phyloP scores from a whole-genome alignment of 2,113 vertebrate genomes.

The Chiloscyllium plagiosum region DNA sequence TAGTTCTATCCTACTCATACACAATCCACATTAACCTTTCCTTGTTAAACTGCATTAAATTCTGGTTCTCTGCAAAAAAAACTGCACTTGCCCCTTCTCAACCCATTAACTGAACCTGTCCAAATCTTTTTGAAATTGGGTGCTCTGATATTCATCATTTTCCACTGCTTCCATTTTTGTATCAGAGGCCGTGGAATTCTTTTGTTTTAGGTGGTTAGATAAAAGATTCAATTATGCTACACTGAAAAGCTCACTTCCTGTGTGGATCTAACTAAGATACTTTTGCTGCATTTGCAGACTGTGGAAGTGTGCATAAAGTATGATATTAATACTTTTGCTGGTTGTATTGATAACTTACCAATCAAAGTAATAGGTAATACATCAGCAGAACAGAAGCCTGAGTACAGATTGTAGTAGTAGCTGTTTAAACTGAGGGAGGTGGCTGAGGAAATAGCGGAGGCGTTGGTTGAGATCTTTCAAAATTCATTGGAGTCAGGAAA shows the following conservation, averaged over 20 bases:
- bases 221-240: neutral
- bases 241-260: neutral
- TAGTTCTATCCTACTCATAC: neutral
- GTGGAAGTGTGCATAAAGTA: neutral
- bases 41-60: neutral
- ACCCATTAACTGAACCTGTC: neutral
- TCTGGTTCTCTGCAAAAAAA: too few relatives aligned
- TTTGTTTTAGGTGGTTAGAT: neutral
- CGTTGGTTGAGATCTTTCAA: too few relatives aligned
- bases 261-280: neutral
- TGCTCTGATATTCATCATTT: neutral
- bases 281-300: neutral
- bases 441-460: too few relatives aligned
- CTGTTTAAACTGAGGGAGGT: too few relatives aligned
- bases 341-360: neutral
- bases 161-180: neutral
- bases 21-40: neutral
- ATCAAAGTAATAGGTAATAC: neutral
- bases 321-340: neutral
- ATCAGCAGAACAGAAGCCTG: neutral
- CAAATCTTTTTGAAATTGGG: neutral
- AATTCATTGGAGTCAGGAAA: too few relatives aligned
- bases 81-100: neutral
- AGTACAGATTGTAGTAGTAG: neutral
- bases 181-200: too few relatives aligned